Percentiles rank a stretch among this genome's conserved stretches.
Conservation (phyloP, 2,888 invertebrate genomes). For the Saturnia japonica region DNA sequence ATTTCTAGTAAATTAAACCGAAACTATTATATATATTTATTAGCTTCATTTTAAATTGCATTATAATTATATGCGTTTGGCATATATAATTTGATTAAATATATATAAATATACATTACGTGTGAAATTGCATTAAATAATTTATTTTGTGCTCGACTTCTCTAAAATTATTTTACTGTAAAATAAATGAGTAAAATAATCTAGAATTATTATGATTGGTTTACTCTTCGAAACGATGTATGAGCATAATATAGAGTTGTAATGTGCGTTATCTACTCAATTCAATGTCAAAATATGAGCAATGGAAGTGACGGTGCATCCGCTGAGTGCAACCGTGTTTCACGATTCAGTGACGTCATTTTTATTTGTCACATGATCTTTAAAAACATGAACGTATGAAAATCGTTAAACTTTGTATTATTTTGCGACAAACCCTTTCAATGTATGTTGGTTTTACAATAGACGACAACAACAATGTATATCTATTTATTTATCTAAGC, state of each 20-base stretch:
- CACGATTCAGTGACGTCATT: conserved; percentile 26
- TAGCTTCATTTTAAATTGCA: no score
- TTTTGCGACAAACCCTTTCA: not conserved
- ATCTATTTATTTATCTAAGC: no score
- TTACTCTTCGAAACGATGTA: not conserved
- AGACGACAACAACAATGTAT: not conserved
- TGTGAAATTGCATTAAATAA: not conserved
- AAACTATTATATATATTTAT: not conserved
- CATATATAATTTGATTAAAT: not conserved
- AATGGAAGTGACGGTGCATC: conserved; percentile 31
- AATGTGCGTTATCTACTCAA: not conserved
- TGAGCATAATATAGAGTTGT: not conserved
- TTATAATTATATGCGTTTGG: not conserved
- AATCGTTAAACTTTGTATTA: not conserved
- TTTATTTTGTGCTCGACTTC: not conserved
- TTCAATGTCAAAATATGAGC: conserved; percentile 37
- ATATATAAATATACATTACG: not conserved
- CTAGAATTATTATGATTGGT: not conserved
- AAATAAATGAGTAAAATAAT: not conserved
- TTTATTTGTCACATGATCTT: not conserved
- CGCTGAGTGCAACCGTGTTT: conserved; percentile 24
- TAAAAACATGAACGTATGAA: not conserved
- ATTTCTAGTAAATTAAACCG: not conserved
- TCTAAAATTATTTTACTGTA: not conserved
- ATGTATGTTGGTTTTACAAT: not conserved